Conservation (phyloP, 2,113 vertebrate species). For the Dermatemys mawii region DNA sequence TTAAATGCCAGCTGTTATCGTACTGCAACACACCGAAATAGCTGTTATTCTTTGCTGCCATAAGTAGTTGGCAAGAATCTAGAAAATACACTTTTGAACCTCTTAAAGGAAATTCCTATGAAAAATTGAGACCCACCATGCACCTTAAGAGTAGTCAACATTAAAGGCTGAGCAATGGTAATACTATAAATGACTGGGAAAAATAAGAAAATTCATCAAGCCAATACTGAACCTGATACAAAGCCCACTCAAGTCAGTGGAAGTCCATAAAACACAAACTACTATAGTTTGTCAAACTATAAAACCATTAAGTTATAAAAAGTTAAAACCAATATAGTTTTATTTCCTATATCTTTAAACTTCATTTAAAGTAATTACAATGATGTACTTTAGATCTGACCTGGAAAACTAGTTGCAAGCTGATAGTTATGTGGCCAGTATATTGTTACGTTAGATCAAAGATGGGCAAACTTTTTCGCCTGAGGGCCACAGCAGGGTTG, state of each 20-base stretch:
- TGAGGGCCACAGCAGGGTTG: too few relatives aligned
- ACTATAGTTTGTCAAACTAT: neutral
- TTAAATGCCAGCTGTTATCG: conserved; percentile 4
- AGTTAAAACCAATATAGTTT: neutral
- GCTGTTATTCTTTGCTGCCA: neutral
- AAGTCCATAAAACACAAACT: neutral
- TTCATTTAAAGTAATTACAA: neutral
- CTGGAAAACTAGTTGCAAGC: neutral
- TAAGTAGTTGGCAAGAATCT: neutral
- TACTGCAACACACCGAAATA: conserved; percentile 19
- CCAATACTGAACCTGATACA: neutral
- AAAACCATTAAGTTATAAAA: neutral
- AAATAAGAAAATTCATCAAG: neutral
- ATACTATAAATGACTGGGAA: neutral
- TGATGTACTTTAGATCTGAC: neutral
- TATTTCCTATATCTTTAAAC: neutral
- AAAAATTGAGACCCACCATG: neutral
- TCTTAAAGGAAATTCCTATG: neutral
- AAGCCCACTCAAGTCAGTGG: neutral
- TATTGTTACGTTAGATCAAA: too few relatives aligned
- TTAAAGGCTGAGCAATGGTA: neutral
- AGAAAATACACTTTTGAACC: neutral
- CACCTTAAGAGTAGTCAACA: neutral
- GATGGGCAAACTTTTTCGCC: too few relatives aligned
- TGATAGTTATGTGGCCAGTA: neutral